A percentile compares a stretch with the other conserved stretches of the same genome.
Conservation (phyloP, 2,113 vertebrate species). For the Dascyllus trimaculatus region DNA sequence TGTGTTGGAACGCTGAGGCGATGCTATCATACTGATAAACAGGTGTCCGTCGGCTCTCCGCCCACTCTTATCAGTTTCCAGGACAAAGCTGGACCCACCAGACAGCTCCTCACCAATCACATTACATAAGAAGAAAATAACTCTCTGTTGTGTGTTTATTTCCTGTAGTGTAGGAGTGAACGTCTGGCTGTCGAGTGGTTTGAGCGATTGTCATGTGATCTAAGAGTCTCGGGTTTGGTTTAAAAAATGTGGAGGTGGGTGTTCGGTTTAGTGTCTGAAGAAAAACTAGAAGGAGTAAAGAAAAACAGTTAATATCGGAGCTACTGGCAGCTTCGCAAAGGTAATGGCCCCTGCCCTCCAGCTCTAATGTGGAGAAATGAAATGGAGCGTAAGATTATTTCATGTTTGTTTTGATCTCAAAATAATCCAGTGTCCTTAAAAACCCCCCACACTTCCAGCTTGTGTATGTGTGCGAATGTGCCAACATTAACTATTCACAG, state of each 20-base stretch:
- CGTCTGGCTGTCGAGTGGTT: neutral
- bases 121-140: constrained; percentile 32
- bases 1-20: constrained; percentile 16
- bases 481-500: neutral
- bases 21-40: constrained; percentile 37
- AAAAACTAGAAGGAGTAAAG: neutral
- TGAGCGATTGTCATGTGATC: neutral
- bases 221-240: neutral
- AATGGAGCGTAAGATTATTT: constrained; percentile 6
- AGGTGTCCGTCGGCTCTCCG: constrained; percentile 48
- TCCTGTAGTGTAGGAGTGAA: neutral
- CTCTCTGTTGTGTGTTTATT: constrained; percentile 2
- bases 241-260: neutral
- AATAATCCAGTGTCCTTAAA: constrained; percentile 8
- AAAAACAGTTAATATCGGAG: neutral
- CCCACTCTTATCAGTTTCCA: constrained; percentile 38
- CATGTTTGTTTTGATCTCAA: constrained; percentile 10
- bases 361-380: neutral
- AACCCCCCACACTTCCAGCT: neutral
- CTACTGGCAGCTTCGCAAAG: neutral
- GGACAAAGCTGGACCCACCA: constrained; percentile 18
- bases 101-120: neutral
- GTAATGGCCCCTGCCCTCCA: neutral
- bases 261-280: neutral
- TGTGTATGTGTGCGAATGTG: constrained; percentile 31